Evolutionary conservation across 2,888 invertebrate genomes (phyloP).

Genomic region (Rhagium mordax): DNA sequence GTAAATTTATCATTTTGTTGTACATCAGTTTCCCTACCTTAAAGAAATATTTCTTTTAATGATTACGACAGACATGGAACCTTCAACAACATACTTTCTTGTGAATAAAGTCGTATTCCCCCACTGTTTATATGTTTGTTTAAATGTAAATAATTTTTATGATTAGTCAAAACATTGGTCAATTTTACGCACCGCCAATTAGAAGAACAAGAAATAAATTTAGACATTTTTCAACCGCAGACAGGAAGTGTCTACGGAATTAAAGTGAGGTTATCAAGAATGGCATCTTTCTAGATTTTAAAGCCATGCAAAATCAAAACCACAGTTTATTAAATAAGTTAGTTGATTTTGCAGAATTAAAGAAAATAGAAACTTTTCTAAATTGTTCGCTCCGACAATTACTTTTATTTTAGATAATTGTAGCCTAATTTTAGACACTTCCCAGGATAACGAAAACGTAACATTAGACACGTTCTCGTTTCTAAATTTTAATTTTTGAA

Average conservation of each 20-base stretch:
- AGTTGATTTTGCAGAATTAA: neutral
- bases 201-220: slow-evolving; percentile 8
- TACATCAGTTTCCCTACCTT: neutral
- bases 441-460: neutral
- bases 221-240: slow-evolving; percentile 23
- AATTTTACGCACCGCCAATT: slow-evolving; percentile 13
- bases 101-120: slow-evolving; percentile 13
- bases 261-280: slow-evolving; percentile 12
- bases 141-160: neutral
- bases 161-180: slow-evolving; percentile 1
- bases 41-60: neutral
- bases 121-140: slow-evolving; percentile 1
- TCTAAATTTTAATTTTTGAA: too few species aligned
- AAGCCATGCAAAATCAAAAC: neutral
- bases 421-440: neutral
- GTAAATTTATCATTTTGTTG: slow-evolving; percentile 48
- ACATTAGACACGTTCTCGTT: neutral
- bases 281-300: neutral
- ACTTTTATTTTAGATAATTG: neutral
- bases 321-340: neutral
- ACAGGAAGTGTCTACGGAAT: neutral
- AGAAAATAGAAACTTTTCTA: neutral
- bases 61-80: neutral
- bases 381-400: neutral
- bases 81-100: slow-evolving; percentile 14